phyloP scores from a whole-genome alignment of 2,888 invertebrate genomes.

The Athalia cordata region DNA sequence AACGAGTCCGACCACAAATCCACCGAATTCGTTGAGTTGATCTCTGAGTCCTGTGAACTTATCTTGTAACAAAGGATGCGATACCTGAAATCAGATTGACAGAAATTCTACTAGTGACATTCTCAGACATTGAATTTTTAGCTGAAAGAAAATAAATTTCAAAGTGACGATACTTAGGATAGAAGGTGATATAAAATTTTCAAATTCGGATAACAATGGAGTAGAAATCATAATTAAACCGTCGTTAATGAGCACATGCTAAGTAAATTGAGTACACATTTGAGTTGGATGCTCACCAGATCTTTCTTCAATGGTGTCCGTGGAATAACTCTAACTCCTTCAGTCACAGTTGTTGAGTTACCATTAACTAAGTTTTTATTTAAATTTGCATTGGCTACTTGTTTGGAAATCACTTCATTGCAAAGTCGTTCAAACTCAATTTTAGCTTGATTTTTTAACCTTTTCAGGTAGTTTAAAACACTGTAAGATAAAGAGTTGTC shows the following conservation, averaged over 20 bases:
- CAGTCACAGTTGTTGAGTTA: constrained; percentile 77
- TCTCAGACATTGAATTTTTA: no score
- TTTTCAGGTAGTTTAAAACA: constrained; percentile 95
- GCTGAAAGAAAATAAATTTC: no score
- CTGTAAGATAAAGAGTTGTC: constrained; percentile 95
- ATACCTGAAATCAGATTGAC: constrained; percentile 60
- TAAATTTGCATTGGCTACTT: constrained; percentile 68
- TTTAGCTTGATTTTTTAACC: constrained; percentile 95
- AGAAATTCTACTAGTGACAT: not conserved
- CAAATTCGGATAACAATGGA: no score
- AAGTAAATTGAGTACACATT: not conserved
- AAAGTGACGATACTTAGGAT: no score
- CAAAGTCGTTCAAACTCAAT: constrained; percentile 92
- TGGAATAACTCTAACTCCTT: constrained; percentile 85
- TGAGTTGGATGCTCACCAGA: constrained; percentile 75
- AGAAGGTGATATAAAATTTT: no score
- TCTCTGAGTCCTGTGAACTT: constrained; percentile 89
- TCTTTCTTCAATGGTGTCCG: constrained; percentile 85
- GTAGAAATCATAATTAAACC: no score
- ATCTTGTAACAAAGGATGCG: constrained; percentile 88
- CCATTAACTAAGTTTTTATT: constrained; percentile 67
- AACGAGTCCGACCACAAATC: constrained; percentile 86
- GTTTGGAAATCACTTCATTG: constrained; percentile 84
- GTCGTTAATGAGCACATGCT: no score
- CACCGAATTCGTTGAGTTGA: constrained; percentile 90